These are phyloP conservation scores for Gymnocypris eckloni DNA, from an alignment of 2,797 vertebrate genomes.

Conservation along the genomic window DNA sequence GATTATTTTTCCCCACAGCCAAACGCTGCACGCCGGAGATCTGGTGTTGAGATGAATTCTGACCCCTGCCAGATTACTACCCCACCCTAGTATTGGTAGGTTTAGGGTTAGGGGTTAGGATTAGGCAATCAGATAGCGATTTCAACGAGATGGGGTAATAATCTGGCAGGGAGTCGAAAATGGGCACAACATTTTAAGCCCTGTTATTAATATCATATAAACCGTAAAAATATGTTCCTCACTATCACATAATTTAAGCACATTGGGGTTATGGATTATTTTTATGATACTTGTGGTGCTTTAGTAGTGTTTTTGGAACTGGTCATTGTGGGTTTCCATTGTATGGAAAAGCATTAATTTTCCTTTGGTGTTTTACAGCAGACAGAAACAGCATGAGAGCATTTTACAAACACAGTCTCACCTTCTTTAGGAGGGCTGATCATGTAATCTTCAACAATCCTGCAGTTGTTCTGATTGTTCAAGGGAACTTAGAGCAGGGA, in stretches of 20 bases:
- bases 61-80: no score
- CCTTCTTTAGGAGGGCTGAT: conserved; percentile 48
- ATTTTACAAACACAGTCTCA: conserved; percentile 41
- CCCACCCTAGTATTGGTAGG: no score
- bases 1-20: no score
- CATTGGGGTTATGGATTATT: neutral
- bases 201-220: neutral
- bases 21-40: no score
- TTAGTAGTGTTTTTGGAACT: neutral
- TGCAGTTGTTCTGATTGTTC: conserved; percentile 36
- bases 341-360: neutral
- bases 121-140: no score
- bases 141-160: no score
- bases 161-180: no score
- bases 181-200: no score
- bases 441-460: conserved; percentile 45
- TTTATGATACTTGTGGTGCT: neutral
- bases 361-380: neutral
- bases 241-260: neutral
- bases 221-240: neutral
- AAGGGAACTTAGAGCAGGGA: conserved; percentile 49
- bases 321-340: neutral
- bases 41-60: no score
- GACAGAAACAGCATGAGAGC: neutral
- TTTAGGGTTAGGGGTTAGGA: no score